A percentile compares a stretch with the other conserved stretches of the same genome.
Evolutionary conservation across 2,113 vertebrate genomes (phyloP).

Genomic region (Lanius ludovicianus): DNA sequence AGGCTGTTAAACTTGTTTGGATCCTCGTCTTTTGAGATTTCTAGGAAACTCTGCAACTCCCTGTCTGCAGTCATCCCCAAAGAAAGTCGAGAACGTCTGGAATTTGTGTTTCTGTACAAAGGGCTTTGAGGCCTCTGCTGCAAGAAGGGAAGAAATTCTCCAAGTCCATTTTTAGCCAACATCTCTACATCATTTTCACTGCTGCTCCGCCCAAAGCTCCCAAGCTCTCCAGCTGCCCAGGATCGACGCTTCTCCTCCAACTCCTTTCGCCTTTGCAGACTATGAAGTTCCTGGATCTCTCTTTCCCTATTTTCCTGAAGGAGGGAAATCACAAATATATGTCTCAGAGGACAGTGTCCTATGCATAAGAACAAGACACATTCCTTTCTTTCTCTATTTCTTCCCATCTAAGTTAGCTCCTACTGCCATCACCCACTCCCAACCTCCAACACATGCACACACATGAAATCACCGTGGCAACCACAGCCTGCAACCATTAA

Average conservation of each 20-base stretch:
- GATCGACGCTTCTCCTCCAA: constrained; percentile 86
- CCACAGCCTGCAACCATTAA: not conserved
- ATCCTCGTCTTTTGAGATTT: constrained; percentile 77
- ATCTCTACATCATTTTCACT: constrained; percentile 93
- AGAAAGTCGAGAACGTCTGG: constrained; percentile 88
- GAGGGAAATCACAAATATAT: not conserved
- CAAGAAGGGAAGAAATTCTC: constrained; percentile 82
- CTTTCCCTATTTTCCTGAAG: constrained; percentile 88
- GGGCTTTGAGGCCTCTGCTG: constrained; percentile 84
- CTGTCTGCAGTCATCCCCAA: constrained; percentile 79
- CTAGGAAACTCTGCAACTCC: constrained; percentile 86
- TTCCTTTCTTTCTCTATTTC: not conserved
- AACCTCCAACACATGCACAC: not conserved
- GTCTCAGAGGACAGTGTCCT: not conserved
- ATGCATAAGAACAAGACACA: not conserved
- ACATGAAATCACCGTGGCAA: not conserved
- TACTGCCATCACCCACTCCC: not conserved
- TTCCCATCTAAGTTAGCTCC: not conserved
- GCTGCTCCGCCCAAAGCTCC: constrained; percentile 86
- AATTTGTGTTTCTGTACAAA: constrained; percentile 81
- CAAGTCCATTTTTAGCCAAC: constrained; percentile 84
- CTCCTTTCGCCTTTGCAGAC: constrained; percentile 82
- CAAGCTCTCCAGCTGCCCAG: constrained; percentile 81
- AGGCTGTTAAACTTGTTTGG: constrained; percentile 85
- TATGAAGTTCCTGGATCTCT: constrained; percentile 84